Base-by-base conservation (phyloP, 2,797 vertebrate genomes). In the Ispidina lecontei region DNA sequence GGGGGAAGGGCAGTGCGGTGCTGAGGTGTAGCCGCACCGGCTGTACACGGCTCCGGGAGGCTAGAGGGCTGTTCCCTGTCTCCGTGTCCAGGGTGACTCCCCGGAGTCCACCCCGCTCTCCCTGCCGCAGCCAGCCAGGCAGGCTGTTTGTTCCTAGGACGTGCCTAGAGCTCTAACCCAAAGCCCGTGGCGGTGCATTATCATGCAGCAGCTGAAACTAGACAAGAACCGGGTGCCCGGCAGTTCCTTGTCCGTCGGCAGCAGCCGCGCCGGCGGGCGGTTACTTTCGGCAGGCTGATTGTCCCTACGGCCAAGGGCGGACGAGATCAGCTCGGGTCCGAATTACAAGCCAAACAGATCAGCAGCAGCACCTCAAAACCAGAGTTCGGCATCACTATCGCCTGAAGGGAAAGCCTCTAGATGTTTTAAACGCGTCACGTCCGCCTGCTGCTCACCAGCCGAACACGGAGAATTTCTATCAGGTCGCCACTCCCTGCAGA, bases 401-500 rank as follows among this genome's bases (percentile, higher is more conserved):
- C 39, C 22, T 2, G 6, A 12, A n/a, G 41, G 58, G 58, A 68
- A 63, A 74, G 19, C 41, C 35, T 89, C 54, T 52, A 25, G 6
- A 10, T 15, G 2, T 17, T 69, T 26, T 12, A 62, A 47, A 49
- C 16, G 7, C 3, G 3, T 56, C 13, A 7, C 4, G 10, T 21
- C n/a, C 16, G 23, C 17, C n/a, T 65, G 47, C 35, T 39, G 43
- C 52, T 58, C 51, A 58, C 4, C 18, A 65, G 63, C 13, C 6
- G 19, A 10, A 37, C 29, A 12, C 23, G 31, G 55, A 15, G 39
- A 49, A 54, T 16, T 73, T 62, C 56, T 41, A 28, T 13, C 41
- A 20, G 31, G 44, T n/a, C 0, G 0, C 19, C 15, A 2, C 39
- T 51, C 69, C 2, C 0, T 13, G 31, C 14, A 39, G 31, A 74